Evolutionary conservation across 2,113 vertebrate genomes (phyloP).

Genomic region (Ceuthmochares aereus): DNA sequence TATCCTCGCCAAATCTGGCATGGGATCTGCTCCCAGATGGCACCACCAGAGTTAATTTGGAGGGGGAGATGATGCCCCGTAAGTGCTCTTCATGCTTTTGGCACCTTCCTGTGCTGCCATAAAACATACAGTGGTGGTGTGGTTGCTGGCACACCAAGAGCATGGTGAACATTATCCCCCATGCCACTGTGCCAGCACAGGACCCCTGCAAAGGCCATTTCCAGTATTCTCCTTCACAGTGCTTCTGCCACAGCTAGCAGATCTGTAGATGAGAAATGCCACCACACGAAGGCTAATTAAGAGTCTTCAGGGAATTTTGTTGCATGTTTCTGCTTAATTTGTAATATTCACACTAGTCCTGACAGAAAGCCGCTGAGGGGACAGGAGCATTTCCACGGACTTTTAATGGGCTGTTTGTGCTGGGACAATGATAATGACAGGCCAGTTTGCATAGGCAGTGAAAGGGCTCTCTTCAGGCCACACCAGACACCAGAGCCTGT

Average conservation of each 20-base stretch:
- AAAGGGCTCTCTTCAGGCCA: constrained; percentile 3
- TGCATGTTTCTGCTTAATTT: constrained; percentile 21
- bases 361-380: constrained; percentile 15
- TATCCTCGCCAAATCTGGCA: no score
- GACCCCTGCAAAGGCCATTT: neutral
- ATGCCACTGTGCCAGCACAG: accelerated
- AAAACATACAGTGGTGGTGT: accelerated
- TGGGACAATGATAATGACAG: neutral
- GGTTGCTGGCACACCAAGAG: accelerated
- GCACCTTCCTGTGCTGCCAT: neutral
- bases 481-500: constrained; percentile 10
- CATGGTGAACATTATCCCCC: accelerated
- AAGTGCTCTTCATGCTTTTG: accelerated
- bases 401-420: constrained; percentile 28
- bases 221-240: neutral
- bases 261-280: neutral
- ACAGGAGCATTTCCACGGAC: neutral
- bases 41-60: neutral
- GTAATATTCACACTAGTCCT: constrained; percentile 20
- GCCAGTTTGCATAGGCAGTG: neutral
- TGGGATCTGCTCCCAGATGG: neutral
- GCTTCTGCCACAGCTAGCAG: neutral
- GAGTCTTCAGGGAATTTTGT: constrained; percentile 2
- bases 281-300: accelerated
- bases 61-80: neutral